Percentiles rank a stretch among this genome's conserved stretches.
phyloP scores from a whole-genome alignment of 2,888 invertebrate genomes.

The Mythimna vitellina region DNA sequence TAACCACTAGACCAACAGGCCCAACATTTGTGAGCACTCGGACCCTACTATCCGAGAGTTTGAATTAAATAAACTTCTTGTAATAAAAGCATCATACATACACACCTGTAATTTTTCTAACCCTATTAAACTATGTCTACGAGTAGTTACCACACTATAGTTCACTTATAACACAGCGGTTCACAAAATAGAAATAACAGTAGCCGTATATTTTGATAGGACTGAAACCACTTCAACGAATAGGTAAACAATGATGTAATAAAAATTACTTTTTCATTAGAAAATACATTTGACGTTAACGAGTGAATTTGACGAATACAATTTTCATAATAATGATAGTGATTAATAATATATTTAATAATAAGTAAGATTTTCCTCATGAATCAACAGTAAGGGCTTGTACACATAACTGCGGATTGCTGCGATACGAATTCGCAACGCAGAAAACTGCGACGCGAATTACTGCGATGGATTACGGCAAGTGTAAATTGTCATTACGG shows the following conservation, averaged over 20 bases:
- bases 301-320: neutral
- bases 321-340: neutral
- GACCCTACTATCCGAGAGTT: no score
- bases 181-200: neutral
- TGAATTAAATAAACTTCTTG: neutral
- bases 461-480: neutral
- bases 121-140: no score
- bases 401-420: neutral
- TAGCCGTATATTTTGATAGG: neutral
- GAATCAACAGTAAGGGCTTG: neutral
- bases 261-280: neutral
- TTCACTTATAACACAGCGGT: neutral
- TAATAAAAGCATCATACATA: neutral
- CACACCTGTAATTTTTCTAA: neutral
- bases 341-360: neutral
- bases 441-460: neutral
- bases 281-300: neutral
- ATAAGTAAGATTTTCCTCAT: conserved; percentile 11
- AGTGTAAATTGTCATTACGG: no score
- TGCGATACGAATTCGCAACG: conserved; percentile 2
- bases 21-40: no score
- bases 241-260: neutral
- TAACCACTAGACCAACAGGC: no score
- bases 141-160: neutral
- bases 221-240: neutral